phyloP scores from a whole-genome alignment of 2,797 vertebrate species.

The Dromococcyx pavoninus region DNA sequence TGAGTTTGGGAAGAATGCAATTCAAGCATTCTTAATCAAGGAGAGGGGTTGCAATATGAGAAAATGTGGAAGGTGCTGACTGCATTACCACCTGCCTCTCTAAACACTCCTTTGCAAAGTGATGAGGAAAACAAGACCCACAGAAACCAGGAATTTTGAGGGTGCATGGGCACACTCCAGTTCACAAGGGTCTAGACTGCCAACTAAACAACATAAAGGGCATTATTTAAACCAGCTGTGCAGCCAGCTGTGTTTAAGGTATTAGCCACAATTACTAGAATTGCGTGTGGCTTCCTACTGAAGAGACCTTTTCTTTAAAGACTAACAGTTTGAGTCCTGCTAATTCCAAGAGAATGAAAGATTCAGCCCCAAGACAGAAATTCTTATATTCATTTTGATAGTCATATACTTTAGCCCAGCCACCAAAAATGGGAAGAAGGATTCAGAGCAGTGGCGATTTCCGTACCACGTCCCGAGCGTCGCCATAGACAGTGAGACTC shows the following conservation, averaged over 20 bases:
- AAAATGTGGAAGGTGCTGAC: neutral
- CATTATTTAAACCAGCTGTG: neutral
- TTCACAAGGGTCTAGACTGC: neutral
- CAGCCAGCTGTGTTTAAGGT: neutral
- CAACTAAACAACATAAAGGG: neutral
- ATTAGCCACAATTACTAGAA: neutral
- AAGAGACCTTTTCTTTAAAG: neutral
- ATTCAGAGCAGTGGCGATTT: neutral
- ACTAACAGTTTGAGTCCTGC: no score
- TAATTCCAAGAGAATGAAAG: neutral
- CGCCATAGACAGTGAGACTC: neutral
- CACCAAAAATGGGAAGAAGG: neutral
- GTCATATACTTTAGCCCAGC: no score
- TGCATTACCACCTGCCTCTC: neutral
- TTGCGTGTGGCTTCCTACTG: neutral
- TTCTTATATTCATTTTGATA: neutral
- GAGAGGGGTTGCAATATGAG: neutral
- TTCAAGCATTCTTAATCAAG: neutral
- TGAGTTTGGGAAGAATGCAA: rapidly evolving
- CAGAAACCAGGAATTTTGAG: neutral
- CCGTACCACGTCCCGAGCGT: neutral
- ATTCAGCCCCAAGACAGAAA: neutral
- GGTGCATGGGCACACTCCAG: neutral
- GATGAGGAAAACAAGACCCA: neutral
- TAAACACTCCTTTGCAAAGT: neutral